Percentiles rank a stretch among this genome's conserved stretches.
Evolutionary conservation across 2,888 invertebrate species (phyloP).

Genomic region (Silvanus unidentatus): DNA sequence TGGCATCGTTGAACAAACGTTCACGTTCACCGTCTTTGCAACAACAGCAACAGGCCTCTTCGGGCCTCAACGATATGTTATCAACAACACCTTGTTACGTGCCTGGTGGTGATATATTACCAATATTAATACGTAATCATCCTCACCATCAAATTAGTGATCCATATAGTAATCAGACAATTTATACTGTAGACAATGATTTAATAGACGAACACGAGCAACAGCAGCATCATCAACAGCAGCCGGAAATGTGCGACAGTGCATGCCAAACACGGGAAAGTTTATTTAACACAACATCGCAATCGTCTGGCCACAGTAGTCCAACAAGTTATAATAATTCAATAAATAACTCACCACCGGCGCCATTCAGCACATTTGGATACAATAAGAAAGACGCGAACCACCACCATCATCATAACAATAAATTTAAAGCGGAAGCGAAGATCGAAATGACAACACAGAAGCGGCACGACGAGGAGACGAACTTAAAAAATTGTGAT

Average conservation of each 20-base stretch:
- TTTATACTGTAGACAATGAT: constrained; percentile 31
- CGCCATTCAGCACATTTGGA: constrained; percentile 54
- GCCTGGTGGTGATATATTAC: constrained; percentile 45
- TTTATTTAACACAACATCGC: constrained; percentile 50
- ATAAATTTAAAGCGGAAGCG: constrained; percentile 54
- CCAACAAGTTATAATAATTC: constrained; percentile 43
- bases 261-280: constrained; percentile 82
- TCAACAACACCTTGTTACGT: constrained; percentile 46
- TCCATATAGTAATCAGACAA: constrained; percentile 29
- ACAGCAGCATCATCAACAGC: constrained; percentile 10
- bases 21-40: constrained; percentile 18
- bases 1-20: constrained; percentile 14
- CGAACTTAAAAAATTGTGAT: neutral
- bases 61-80: constrained; percentile 16
- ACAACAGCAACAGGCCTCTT: constrained; percentile 5
- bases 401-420: constrained; percentile 15
- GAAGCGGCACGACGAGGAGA: neutral
- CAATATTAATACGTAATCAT: constrained; percentile 40
- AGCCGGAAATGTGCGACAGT: constrained; percentile 63
- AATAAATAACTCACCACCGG: constrained; percentile 38
- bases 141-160: constrained; percentile 33
- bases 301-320: constrained; percentile 32
- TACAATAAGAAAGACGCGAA: constrained; percentile 40
- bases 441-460: constrained; percentile 53
- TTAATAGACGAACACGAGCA: constrained; percentile 8